Conservation (phyloP, 2,113 vertebrate species). For the Rhynchopsitta pachyrhyncha region DNA sequence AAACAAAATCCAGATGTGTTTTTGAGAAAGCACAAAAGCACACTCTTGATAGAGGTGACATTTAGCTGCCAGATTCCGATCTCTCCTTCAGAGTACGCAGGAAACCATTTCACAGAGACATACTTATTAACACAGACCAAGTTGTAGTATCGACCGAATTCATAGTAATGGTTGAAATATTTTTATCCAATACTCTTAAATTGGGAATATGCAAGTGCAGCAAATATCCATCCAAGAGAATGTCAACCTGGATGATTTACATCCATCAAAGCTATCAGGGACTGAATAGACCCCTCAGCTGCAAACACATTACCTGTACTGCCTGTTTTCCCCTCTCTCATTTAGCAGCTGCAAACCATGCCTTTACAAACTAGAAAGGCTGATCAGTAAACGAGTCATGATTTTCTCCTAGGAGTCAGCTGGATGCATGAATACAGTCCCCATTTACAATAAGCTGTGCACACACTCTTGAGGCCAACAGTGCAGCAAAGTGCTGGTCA, state of each 20-base stretch:
- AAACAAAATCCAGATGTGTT: not conserved
- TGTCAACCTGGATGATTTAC: not conserved
- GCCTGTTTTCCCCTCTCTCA: not conserved
- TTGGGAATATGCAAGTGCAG: not conserved
- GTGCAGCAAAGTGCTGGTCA: accelerated
- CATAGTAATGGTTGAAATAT: not conserved
- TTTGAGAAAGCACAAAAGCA: not conserved
- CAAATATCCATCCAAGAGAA: not conserved
- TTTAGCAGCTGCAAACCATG: not conserved
- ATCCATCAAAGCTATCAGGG: not conserved
- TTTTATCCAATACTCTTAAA: not conserved
- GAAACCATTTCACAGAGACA: not conserved
- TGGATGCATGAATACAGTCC: not conserved
- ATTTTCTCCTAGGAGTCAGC: not conserved
- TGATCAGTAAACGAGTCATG: not conserved
- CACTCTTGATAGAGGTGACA: not conserved
- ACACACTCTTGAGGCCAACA: accelerated
- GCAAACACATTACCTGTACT: accelerated
- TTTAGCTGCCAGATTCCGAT: not conserved
- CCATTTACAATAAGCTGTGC: accelerated
- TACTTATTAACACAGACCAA: not conserved
- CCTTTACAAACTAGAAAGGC: not conserved
- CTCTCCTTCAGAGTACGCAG: not conserved
- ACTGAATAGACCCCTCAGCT: not conserved
- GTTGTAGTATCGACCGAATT: not conserved